Evolutionary conservation across 2,797 vertebrate genomes (phyloP), one percentile per base, ranked within the genome.

Genomic region (Heteromormyrus szaboi): DNA sequence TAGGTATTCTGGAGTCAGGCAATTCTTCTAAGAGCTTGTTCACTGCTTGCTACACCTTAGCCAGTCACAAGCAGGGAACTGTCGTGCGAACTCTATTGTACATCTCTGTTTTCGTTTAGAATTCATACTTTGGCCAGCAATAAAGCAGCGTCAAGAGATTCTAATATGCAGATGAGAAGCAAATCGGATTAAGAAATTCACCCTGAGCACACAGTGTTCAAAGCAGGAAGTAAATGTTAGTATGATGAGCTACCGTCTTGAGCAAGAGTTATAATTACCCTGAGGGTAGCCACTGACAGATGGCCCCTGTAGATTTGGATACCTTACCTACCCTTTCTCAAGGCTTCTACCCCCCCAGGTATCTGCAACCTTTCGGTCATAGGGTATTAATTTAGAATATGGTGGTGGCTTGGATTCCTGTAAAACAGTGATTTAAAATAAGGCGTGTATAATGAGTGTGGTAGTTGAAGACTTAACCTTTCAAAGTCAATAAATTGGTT

Each of bases 161-260:
- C 50, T n/a, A 86, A 56, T 86, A 56, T 86, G 53, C 48, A 51
- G 85, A 86, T 86, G 51, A 51, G 50, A 85, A 25, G 83, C 83
- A 22, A 46, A 29, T 50, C n/a, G 48, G 46, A 46, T 50, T 50
- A 46, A 85, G 48, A 46, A 81, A 44, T n/a, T 81, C 76, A 81
- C 76, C 76, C 76, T 46, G 76, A 81, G 76, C 41, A 81, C 72
- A 44, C 41, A 81, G 68, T 81, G 76, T 46, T 81, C 76, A 81
- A 72, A 72, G 68, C 14, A 37, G 68, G 29, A 22, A 56, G 50
- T 51, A 86, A 86, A 19, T 56, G 48, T 37, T 41, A 86, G 33
- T 54, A 19, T 11, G 17, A 86, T 56, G 33, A 86, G 85, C 53
- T 33, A n/a, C 51, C 2, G 12, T 50, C 41, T 53, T 86, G 51